Evolutionary conservation across 2,113 vertebrate species (phyloP).

Genomic region (Ceyx margarethae): DNA sequence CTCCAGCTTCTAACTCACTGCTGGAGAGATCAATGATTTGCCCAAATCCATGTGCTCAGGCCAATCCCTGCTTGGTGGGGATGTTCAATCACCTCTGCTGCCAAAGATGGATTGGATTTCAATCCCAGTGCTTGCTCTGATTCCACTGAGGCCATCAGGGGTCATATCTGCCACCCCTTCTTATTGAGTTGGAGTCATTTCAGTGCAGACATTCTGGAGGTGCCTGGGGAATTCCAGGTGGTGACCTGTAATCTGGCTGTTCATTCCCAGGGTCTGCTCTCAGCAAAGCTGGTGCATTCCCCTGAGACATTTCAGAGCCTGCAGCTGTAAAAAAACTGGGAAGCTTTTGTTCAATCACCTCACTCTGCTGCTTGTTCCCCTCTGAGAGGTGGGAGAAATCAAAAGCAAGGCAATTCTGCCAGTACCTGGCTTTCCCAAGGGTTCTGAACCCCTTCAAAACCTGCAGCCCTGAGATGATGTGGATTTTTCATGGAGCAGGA

Average conservation of each 20-base stretch:
- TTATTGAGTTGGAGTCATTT: slow-evolving; percentile 60
- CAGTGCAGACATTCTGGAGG: slow-evolving; percentile 32
- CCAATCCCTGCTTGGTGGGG: slow-evolving; percentile 35
- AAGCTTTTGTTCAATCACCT: slow-evolving; percentile 28
- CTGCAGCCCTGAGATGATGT: not conserved
- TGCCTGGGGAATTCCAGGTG: slow-evolving; percentile 59
- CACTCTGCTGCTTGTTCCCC: not conserved
- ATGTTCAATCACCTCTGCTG: slow-evolving; percentile 16
- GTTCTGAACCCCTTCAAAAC: not conserved
- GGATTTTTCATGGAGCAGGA: not conserved
- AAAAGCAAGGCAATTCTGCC: not conserved
- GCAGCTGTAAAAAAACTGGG: slow-evolving; percentile 1
- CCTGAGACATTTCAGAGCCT: not conserved
- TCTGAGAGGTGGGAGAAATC: not conserved
- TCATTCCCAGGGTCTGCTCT: slow-evolving; percentile 40
- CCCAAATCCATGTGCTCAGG: slow-evolving; percentile 24
- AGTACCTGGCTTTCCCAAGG: not conserved
- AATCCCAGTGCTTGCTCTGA: slow-evolving; percentile 26
- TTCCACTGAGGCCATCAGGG: slow-evolving; percentile 44
- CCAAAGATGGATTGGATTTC: slow-evolving; percentile 55
- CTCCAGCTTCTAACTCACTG: not conserved
- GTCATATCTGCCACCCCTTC: slow-evolving; percentile 59
- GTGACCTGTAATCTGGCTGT: slow-evolving; percentile 52
- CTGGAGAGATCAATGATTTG: slow-evolving; percentile 35
- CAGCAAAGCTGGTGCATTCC: slow-evolving; percentile 7